Percentiles rank a stretch among this genome's conserved stretches.
phyloP scores from a whole-genome alignment of 2,888 invertebrate species.

The Rotaria sp. region DNA sequence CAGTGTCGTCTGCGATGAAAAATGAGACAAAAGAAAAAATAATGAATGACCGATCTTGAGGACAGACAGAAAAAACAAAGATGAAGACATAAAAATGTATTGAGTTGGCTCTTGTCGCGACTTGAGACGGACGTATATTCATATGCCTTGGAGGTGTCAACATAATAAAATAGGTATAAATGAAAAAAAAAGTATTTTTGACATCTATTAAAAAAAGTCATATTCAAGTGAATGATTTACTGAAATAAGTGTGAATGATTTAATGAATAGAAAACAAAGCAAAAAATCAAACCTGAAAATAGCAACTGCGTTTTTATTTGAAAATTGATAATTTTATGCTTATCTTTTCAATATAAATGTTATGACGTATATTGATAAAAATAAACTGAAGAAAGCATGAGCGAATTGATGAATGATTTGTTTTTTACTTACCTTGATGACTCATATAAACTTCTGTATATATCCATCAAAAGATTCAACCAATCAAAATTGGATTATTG shows the following conservation, averaged over 20 bases:
- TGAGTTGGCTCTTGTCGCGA: not conserved
- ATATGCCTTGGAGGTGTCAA: not conserved
- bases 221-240: not conserved
- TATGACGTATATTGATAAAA: not conserved
- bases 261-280: not conserved
- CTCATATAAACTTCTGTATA: constrained; percentile 3
- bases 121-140: not conserved
- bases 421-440: not conserved
- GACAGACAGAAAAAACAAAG: constrained; percentile 9
- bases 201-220: not conserved
- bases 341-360: not conserved
- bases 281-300: not conserved
- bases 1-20: constrained; percentile 2
- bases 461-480: not conserved
- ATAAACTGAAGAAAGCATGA: not conserved
- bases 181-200: not conserved
- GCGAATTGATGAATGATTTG: not conserved
- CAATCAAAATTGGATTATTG: not conserved
- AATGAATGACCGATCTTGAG: constrained; percentile 19
- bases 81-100: not conserved
- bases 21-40: constrained; percentile 18
- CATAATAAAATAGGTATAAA: not conserved
- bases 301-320: not conserved
- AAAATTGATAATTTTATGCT: not conserved
- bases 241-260: not conserved